These are phyloP conservation scores for Lagria hirta DNA, from an alignment of 2,888 invertebrate genomes.

Conservation along the genomic window DNA sequence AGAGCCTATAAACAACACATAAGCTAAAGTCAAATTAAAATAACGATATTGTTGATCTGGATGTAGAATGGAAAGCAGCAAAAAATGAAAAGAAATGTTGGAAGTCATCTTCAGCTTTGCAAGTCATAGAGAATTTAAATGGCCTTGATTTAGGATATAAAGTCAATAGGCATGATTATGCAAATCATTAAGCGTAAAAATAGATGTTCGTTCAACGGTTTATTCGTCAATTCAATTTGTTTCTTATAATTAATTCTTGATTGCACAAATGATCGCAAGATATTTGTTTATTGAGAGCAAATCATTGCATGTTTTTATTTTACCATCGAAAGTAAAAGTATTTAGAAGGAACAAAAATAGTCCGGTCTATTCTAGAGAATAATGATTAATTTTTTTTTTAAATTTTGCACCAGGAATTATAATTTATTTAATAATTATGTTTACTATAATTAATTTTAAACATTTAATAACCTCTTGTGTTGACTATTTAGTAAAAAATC, in stretches of 20 bases:
- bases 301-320: no score
- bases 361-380: no score
- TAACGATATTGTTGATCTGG: conserved; percentile 11
- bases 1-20: conserved; percentile 40
- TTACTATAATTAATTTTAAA: no score
- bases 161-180: conserved; percentile 17
- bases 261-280: conserved; percentile 6
- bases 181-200: conserved; percentile 14
- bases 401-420: no score
- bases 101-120: conserved; percentile 2
- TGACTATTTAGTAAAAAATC: no score
- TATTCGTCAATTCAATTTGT: conserved; percentile 3
- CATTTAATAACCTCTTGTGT: no score
- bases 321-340: no score
- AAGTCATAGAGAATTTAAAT: conserved; percentile 11
- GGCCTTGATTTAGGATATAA: conserved; percentile 16
- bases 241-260: conserved; percentile 11
- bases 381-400: no score
- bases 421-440: no score
- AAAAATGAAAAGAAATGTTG: conserved; percentile 9
- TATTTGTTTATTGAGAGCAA: no score
- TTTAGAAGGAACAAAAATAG: no score
- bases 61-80: conserved; percentile 7
- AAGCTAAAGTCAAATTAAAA: conserved; percentile 33
- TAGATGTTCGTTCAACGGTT: conserved; percentile 11